Conservation (phyloP, 1,140 invertebrate genomes). For the Radopholus similis region DNA sequence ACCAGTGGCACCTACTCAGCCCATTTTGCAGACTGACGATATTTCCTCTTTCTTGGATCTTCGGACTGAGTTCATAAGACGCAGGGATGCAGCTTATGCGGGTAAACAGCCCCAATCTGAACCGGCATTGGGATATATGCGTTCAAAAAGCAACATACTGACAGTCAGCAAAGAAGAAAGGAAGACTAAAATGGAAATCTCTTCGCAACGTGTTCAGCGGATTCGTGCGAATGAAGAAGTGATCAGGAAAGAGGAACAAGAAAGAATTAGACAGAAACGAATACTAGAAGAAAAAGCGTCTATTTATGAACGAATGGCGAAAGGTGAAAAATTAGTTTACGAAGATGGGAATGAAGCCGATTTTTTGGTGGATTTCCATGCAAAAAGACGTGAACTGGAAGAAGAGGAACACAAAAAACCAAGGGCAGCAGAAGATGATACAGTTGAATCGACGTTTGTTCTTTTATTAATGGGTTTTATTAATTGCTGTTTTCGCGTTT, state of each 20-base stretch:
- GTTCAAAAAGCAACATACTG: constrained; percentile 5
- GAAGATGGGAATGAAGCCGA: constrained; percentile 28
- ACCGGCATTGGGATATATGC: neutral
- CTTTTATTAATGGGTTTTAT: neutral
- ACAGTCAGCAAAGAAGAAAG: constrained; percentile 32
- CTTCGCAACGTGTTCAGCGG: neutral
- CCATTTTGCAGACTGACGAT: constrained; percentile 7
- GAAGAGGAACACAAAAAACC: neutral
- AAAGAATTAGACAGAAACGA: constrained; percentile 25
- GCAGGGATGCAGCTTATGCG: constrained; percentile 8
- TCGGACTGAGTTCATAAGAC: constrained; percentile 17
- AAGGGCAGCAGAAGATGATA: no score
- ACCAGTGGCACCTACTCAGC: neutral
- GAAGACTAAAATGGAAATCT: constrained; percentile 12
- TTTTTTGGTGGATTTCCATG: constrained; percentile 20
- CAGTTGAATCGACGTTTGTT: no score
- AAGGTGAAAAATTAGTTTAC: constrained; percentile 27
- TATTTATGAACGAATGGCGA: constrained; percentile 36
- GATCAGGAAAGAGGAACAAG: constrained; percentile 27
- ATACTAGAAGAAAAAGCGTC: constrained; percentile 19
- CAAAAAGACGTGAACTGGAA: constrained; percentile 16
- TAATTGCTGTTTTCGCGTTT: neutral
- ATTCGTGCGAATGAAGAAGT: constrained; percentile 20
- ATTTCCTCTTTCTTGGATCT: constrained; percentile 16
- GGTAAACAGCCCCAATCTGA: neutral